A percentile compares a stretch with the other conserved stretches of the same genome.
These are phyloP conservation scores for Drosophila lutescens DNA, from an alignment of 2,888 invertebrate species.

Conservation along the genomic window DNA sequence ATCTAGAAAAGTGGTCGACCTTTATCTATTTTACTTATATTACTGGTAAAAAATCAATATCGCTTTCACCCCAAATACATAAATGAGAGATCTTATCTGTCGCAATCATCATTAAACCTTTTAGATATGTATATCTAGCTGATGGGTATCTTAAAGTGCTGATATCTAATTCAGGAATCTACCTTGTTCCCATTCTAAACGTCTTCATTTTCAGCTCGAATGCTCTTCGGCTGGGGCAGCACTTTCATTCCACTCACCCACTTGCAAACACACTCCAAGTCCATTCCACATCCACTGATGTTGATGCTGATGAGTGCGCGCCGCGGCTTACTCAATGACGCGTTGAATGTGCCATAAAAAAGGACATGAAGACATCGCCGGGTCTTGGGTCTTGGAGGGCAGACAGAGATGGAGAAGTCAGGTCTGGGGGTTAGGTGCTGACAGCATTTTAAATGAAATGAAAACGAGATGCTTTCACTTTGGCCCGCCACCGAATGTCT, in stretches of 20 bases:
- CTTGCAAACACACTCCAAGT: conserved; percentile 18
- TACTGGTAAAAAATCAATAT: neutral
- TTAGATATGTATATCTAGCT: neutral
- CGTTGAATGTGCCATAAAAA: conserved; percentile 80
- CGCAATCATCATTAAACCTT: neutral
- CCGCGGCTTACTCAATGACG: conserved; percentile 80
- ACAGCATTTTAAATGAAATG: conserved; percentile 80
- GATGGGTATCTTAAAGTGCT: conserved; percentile 7
- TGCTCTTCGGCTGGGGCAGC: conserved; percentile 50
- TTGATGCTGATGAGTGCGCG: conserved; percentile 68
- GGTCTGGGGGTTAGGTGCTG: conserved; percentile 68
- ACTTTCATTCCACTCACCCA: conserved; percentile 40
- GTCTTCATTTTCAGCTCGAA: conserved; percentile 75
- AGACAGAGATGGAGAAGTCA: conserved; percentile 28
- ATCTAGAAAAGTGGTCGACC: too few relatives aligned
- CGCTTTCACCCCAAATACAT: neutral
- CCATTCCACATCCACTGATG: conserved; percentile 22
- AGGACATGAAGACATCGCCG: conserved; percentile 68
- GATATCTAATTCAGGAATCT: conserved; percentile 1
- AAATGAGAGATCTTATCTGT: neutral
- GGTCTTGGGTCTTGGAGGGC: neutral
- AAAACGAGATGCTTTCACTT: conserved; percentile 77
- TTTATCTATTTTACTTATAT: too few relatives aligned
- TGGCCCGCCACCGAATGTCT: conserved; percentile 38
- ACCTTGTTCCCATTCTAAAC: conserved; percentile 42